Evolutionary conservation across 2,888 invertebrate genomes (phyloP), one percentile per base, ranked within the genome.

Genomic region (Phengaris arion): DNA sequence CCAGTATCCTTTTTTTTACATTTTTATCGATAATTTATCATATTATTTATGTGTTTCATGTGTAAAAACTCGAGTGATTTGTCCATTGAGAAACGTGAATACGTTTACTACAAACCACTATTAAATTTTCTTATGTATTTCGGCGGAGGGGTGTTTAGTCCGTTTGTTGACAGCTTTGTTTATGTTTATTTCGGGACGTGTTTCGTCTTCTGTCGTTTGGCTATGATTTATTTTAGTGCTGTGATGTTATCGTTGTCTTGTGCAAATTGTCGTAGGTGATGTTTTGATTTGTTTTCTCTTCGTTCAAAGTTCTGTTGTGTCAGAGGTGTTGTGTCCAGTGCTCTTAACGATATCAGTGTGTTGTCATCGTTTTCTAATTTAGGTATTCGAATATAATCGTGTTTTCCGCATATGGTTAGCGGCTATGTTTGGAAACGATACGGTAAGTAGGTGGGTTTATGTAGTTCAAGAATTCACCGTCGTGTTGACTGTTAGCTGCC

Each of bases 111-210:
- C 79, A 79, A 81, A 82, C 83, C 84, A 74, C 76, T 74, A 75
- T 74, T 75, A 76, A 22, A 74, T 74, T 69, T 35, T 35, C 35
- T 35, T 2, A 52, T 76, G 76, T 79, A 82, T 78, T 80, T 81
- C 80, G 81, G 83, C 82, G 81, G 82, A 82, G 81, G 83, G 83
- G 83, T 85, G 83, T 83, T 82, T 81, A 84, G 85, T 85, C 85
- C 85, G 85, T 87, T 87, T 86, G 85, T 89, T 88, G 87, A 88
- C 85, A 83, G 83, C 84, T 82, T 86, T 90, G 90, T 92, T 92
- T 92, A 91, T 87, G 87, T 92, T 91, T 86, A 81, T 85, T 88
- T 88, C 91, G 92, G 89, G 85, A 86, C 86, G 87, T 86, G 84
- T 90, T 86, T 87, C 86, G 86, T 89, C 88, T 89, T 88, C 90